Evolutionary conservation across 2,888 invertebrate genomes (phyloP), one percentile per base, ranked within the genome.

Genomic region (Marronus borbonicus): DNA sequence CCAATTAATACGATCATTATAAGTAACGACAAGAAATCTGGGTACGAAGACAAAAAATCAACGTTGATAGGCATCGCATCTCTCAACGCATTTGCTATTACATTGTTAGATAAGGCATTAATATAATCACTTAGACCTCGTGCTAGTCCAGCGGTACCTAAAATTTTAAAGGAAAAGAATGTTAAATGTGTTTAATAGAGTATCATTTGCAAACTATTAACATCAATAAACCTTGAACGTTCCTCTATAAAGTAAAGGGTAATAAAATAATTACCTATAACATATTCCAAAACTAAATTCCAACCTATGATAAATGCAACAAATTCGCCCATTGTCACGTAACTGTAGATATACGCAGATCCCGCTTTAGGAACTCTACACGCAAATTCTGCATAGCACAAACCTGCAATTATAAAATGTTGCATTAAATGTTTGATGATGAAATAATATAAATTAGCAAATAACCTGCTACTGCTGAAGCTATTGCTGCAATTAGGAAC

Each of bases 341-440:
- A 98, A 86, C 96, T 97, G 90, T 98, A 98, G 8, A 97, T 93
- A 85, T 98, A 98, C 0, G 97, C 98, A 0, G 97, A 97, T 4
- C 98, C 97, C 0, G 97, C 97, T 85, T 94, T 94, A 0, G 97
- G 97, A 0, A 97, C 96, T 78, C 96, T 90, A 0, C 96, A 95
- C 0, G 96, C 97, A 87, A 97, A 97, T 88, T 97, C 97, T 0
- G 97, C 97, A 87, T 97, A 97, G 85, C 97, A 97, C 0, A 97
- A 89, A 14, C 94, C 95, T 95, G 83, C 7, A 88, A 87, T 81
- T n/a, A 58, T 17, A n/a, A 44, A 12, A 44, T 8, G 44, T 39
- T 65, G 31, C 31, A 39, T 65, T 65, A 65, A 65, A n/a, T 8
- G 10, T 8, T 39, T 68, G 17, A 31, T 10, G 5, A 17, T 17